These are phyloP conservation scores for Anoncus sp. DNA, from an alignment of 2,888 invertebrate species.

Conservation along the genomic window DNA sequence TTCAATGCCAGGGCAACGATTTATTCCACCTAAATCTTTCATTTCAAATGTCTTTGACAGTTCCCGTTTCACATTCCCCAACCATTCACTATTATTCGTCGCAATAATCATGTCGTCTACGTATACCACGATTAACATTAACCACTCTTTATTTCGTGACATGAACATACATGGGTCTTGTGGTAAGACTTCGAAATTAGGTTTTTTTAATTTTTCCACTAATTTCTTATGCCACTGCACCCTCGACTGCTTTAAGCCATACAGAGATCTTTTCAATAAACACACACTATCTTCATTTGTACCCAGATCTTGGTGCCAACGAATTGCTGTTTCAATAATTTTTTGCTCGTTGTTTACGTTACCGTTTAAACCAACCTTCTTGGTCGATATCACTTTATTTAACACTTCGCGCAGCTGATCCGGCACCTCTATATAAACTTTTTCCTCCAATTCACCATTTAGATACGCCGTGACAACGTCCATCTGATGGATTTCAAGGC, in stretches of 20 bases:
- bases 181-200: conserved; percentile 23
- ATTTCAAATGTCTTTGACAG: conserved; percentile 44
- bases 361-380: conserved; percentile 11
- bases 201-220: conserved; percentile 21
- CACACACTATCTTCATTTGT: conserved; percentile 44
- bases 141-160: neutral
- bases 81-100: conserved; percentile 33
- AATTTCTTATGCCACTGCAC: conserved; percentile 55
- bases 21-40: conserved; percentile 39
- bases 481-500: conserved; percentile 48
- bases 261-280: conserved; percentile 48
- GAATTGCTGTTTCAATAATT: conserved; percentile 30
- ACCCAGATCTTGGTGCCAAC: conserved; percentile 25
- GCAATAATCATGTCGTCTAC: conserved; percentile 57
- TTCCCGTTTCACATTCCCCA: conserved; percentile 22
- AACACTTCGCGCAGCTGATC: conserved; percentile 37
- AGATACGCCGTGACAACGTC: conserved; percentile 52
- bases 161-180: conserved; percentile 56
- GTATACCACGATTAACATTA: conserved; percentile 50
- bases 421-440: conserved; percentile 41
- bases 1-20: conserved; percentile 43
- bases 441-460: conserved; percentile 47
- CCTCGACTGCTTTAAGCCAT: conserved; percentile 53
- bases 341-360: neutral
- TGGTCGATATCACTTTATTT: conserved; percentile 24